A percentile compares a stretch with the other conserved stretches of the same genome.
Evolutionary conservation across 2,797 vertebrate species (phyloP).

Genomic region (Falco columbarius): DNA sequence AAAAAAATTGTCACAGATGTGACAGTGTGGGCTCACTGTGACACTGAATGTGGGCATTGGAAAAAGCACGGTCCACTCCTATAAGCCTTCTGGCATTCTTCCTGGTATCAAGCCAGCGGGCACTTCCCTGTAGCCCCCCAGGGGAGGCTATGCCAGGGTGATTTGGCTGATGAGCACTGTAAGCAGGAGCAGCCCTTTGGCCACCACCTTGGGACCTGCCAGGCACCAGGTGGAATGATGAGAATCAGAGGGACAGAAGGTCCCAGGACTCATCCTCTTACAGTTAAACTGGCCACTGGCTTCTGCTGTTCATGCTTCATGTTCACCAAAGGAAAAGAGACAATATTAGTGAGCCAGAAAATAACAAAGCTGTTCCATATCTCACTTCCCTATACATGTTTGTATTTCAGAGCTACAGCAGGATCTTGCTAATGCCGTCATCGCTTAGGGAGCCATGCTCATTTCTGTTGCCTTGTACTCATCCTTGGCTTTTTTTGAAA

Average conservation of each 20-base stretch:
- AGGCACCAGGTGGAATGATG: no score
- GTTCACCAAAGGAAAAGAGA: background rate
- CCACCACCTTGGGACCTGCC: background rate
- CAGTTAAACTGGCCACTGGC: background rate
- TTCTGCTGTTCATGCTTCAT: background rate
- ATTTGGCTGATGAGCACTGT: background rate
- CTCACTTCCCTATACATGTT: background rate
- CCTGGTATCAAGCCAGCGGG: background rate
- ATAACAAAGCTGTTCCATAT: background rate
- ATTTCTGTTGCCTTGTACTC: background rate
- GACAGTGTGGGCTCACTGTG: background rate
- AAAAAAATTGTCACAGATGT: background rate
- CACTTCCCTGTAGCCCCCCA: background rate
- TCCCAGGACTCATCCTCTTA: background rate
- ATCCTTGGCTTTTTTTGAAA: background rate
- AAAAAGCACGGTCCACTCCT: background rate
- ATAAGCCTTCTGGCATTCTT: background rate
- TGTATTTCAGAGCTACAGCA: background rate
- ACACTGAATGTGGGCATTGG: background rate
- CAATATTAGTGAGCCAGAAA: background rate
- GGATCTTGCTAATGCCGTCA: background rate
- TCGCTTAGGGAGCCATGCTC: background rate
- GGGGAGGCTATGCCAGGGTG: fast-evolving
- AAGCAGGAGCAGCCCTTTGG: background rate
- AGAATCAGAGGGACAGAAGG: background rate